Percentiles rank a stretch among this genome's conserved stretches.
Conservation (phyloP, 2,797 vertebrate genomes). For the Aplochiton taeniatus region DNA sequence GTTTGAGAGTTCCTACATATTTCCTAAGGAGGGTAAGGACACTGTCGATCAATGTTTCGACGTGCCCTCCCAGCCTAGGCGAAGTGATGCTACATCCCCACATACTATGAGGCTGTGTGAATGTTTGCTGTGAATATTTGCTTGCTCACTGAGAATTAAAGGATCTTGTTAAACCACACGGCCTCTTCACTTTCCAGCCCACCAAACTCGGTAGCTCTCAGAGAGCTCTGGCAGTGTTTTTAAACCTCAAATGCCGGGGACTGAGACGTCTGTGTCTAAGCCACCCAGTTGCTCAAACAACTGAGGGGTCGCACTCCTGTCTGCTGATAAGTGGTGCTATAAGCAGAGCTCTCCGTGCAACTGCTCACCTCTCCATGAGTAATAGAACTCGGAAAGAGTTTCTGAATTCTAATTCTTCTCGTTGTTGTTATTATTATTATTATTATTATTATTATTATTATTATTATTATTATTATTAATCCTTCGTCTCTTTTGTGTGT, state of each 20-base stretch:
- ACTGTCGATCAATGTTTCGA: too few species aligned
- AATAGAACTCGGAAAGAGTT: slow-evolving; percentile 60
- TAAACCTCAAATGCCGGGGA: slow-evolving; percentile 13
- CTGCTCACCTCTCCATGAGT: slow-evolving; percentile 20
- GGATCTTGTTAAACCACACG: slow-evolving; percentile 8
- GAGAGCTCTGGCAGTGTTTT: slow-evolving; percentile 14
- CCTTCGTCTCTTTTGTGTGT: slow-evolving; percentile 36
- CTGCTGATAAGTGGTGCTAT: too few species aligned
- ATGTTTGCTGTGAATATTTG: slow-evolving; percentile 17
- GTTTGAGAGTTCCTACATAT: slow-evolving; percentile 33
- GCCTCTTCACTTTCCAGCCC: slow-evolving; percentile 23
- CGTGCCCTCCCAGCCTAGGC: too few species aligned
- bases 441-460: too few species aligned
- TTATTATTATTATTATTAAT: too few species aligned
- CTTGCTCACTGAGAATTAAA: slow-evolving; percentile 21
- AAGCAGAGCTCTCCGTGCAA: too few species aligned
- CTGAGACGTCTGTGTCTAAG: background rate
- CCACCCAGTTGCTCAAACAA: background rate
- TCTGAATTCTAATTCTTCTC: slow-evolving; percentile 56
- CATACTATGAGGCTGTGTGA: slow-evolving; percentile 1
- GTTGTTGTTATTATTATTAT: too few species aligned
- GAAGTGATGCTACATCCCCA: background rate
- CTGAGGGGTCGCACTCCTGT: too few species aligned
- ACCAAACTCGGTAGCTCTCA: slow-evolving; percentile 8
- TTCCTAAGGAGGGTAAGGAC: too few species aligned